These are phyloP conservation scores for Barnardius zonarius DNA, from an alignment of 2,113 vertebrate species.

Conservation along the genomic window DNA sequence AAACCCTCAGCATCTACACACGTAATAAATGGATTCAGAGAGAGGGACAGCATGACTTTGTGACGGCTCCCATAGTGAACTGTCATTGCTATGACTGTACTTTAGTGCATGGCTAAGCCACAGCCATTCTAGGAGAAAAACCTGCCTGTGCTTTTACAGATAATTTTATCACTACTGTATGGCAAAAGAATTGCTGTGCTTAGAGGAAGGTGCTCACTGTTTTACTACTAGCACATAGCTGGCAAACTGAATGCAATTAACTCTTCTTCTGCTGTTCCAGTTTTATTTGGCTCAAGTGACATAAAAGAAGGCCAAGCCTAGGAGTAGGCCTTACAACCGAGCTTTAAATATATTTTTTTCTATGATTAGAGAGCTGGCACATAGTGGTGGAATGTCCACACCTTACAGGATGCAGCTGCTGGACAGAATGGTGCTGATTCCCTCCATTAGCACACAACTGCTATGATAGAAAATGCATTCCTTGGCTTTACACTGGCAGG, in stretches of 20 bases:
- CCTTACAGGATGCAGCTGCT: constrained; percentile 29
- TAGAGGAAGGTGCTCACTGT: not conserved
- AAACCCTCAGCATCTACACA: not conserved
- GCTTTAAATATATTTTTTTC: not conserved
- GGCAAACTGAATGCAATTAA: not conserved
- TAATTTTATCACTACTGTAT: not conserved
- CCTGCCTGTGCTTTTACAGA: not conserved
- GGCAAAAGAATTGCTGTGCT: not conserved
- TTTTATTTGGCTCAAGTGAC: not conserved
- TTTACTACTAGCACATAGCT: not conserved
- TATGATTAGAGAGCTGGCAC: not conserved
- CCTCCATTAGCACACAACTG: not conserved
- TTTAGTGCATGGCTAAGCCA: not conserved
- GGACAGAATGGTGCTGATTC: not conserved
- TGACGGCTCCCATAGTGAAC: not conserved
- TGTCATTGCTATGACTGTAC: not conserved
- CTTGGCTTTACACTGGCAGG: not conserved
- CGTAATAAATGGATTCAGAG: not conserved
- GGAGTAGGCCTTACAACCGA: not conserved
- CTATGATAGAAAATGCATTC: not conserved
- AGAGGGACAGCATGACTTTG: not conserved
- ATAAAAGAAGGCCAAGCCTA: not conserved
- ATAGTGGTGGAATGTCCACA: not conserved
- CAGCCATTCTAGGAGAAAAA: not conserved
- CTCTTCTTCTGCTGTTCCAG: not conserved